Evolutionary conservation across 1,140 invertebrate species (phyloP).

Genomic region (Stegodyphus mimosarum): DNA sequence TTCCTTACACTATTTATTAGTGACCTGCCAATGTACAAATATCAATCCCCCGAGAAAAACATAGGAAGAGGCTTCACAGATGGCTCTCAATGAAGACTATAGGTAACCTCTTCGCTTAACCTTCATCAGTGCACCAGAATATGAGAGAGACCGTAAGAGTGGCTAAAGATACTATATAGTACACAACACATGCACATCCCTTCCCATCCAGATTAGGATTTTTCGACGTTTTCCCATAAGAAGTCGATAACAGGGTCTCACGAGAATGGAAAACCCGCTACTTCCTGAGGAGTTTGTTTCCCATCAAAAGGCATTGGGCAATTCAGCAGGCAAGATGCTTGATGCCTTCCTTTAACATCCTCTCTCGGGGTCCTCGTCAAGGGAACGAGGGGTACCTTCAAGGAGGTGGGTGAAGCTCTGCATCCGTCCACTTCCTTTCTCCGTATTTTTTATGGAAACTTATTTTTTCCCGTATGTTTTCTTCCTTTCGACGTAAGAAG

Average conservation of each 20-base stretch:
- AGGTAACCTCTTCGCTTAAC: too few relatives aligned
- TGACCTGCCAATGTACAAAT: too few relatives aligned
- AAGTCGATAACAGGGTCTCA: constrained; percentile 47
- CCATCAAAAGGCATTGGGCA: constrained; percentile 40
- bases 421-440: constrained; percentile 16
- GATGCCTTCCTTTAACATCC: constrained; percentile 41
- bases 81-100: too few relatives aligned
- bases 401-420: constrained; percentile 43
- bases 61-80: too few relatives aligned
- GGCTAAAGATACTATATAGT: too few relatives aligned
- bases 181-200: constrained; percentile 15
- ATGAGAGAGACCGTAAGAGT: too few relatives aligned
- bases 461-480: constrained; percentile 1
- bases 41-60: too few relatives aligned
- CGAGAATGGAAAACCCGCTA: constrained; percentile 44
- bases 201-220: constrained; percentile 30
- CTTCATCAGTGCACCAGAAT: too few relatives aligned
- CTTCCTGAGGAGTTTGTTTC: constrained; percentile 54
- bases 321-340: constrained; percentile 46
- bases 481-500: background rate
- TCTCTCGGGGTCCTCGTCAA: constrained; percentile 3
- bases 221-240: constrained; percentile 44
- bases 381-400: constrained; percentile 5
- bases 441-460: constrained; percentile 7
- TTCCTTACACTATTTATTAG: too few relatives aligned